Base-by-base conservation (phyloP, 1,140 invertebrate species). In the Scaptomyza graminum region DNA sequence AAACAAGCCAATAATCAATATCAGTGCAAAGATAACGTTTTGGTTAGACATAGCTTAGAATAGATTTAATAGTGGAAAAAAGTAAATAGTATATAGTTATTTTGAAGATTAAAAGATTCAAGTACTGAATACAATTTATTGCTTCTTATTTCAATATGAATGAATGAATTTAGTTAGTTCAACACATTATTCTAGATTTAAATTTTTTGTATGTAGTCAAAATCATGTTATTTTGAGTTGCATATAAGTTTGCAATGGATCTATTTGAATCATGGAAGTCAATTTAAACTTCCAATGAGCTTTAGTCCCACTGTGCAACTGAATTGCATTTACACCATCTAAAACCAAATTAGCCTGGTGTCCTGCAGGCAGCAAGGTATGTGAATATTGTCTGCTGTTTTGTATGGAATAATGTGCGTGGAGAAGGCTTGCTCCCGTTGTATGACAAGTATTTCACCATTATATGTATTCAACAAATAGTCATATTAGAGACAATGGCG, bases 401-500 rank as follows among this genome's bases (percentile, higher is more conserved):
- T 41, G 3, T 3, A 4, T 8, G 12, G 41, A 41, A 28, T 4
- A 22, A 4, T 12, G 13, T 15, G 41, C 0, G 31, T 34, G 31
- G 8, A 0, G 31, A 8, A 34, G 31, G 8, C 2, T 6, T 2
- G 12, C 4, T 41, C n/a, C 11, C 13, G 9, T 22, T 43, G 7
- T 46, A 57, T 46, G 44, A 57, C 47, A 18, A 61, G 31, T 52
- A 52, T 44, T 55, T 50, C n/a, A 67, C 15, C 37, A 44, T 51
- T 64, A 65, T 63, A 28, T 34, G 9, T 51, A 52, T 31, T 52
- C 50, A 39, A 60, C 41, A 67, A 68, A 73, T 73, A 39, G 57
- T 28, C 56, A 67, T 67, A 60, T 72, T 72, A 52, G 69, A 72
- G 63, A 66, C 69, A 60, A 54, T n/a, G 56, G 9, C 13, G 41